phyloP scores from a whole-genome alignment of 1,140 invertebrate species.

The Frieseomelitta varia region DNA sequence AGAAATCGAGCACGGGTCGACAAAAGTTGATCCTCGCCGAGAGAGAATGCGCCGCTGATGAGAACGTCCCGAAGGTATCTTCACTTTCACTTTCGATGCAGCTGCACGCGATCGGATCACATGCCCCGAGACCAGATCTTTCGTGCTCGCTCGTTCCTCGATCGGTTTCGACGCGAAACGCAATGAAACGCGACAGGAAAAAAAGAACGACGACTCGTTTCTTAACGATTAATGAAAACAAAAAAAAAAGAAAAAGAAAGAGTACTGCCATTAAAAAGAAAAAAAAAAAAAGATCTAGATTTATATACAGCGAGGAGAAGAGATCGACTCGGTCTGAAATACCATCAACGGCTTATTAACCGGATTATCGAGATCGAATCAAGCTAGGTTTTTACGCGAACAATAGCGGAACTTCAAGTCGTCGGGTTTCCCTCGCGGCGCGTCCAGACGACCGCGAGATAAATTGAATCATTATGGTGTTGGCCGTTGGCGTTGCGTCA shows the following conservation, averaged over 20 bases:
- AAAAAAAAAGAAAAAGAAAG: too few species aligned
- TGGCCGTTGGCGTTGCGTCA: background rate
- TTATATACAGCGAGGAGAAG: too few species aligned
- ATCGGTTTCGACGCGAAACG: background rate
- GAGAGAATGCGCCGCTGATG: constrained; percentile 54
- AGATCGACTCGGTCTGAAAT: background rate
- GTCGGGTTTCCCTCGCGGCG: background rate
- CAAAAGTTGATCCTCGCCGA: constrained; percentile 62
- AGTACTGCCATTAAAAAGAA: too few species aligned
- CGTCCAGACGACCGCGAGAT: too few species aligned
- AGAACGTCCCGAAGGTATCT: constrained; percentile 65
- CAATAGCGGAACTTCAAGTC: background rate
- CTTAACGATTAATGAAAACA: too few species aligned
- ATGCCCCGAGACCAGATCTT: constrained; percentile 49
- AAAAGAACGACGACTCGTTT: too few species aligned
- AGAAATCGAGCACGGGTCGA: constrained; percentile 63
- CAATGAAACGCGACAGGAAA: background rate
- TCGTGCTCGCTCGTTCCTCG: background rate
- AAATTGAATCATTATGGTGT: background rate
- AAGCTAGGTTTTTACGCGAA: background rate
- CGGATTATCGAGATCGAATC: background rate
- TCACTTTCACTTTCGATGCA: constrained; percentile 68
- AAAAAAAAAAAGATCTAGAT: too few species aligned
- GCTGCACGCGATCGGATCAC: constrained; percentile 49
- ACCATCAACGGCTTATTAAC: background rate